phyloP scores from a whole-genome alignment of 2,888 invertebrate species.

The Andricus quercusramuli region DNA sequence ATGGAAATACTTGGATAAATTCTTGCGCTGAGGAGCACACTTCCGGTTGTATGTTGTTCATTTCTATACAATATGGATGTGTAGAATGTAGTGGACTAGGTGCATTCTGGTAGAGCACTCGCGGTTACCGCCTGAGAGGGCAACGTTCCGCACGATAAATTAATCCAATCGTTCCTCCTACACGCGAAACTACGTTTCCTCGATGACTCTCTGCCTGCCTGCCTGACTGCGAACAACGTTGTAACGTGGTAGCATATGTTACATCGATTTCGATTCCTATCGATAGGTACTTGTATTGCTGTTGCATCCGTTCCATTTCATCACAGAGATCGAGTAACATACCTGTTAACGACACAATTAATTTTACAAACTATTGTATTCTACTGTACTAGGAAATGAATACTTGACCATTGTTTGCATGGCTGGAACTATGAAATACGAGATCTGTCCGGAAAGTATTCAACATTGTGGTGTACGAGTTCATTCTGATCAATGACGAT shows the following conservation, averaged over 20 bases:
- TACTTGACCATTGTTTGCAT: too few relatives aligned
- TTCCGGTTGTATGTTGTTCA: slow-evolving; percentile 28
- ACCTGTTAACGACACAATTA: background rate
- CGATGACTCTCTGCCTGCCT: background rate
- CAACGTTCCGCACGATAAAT: slow-evolving; percentile 36
- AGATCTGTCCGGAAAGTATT: too few relatives aligned
- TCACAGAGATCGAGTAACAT: background rate
- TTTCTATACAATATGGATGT: slow-evolving; percentile 11
- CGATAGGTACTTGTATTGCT: slow-evolving; percentile 1
- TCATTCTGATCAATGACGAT: too few relatives aligned
- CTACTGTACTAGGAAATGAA: too few relatives aligned
- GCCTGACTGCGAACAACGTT: background rate
- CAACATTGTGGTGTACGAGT: too few relatives aligned
- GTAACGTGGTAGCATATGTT: background rate
- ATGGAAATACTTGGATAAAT: slow-evolving; percentile 18
- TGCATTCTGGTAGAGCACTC: slow-evolving; percentile 3
- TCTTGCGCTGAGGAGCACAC: slow-evolving; percentile 7
- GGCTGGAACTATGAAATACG: too few relatives aligned
- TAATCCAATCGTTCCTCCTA: slow-evolving; percentile 36
- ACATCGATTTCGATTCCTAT: slow-evolving; percentile 18
- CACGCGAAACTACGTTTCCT: slow-evolving; percentile 19
- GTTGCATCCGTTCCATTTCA: background rate
- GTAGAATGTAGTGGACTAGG: background rate
- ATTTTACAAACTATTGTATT: too few relatives aligned
- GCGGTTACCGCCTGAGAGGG: slow-evolving; percentile 30